Conservation (phyloP, 2,888 invertebrate genomes). For the Cataglyphis albicans region DNA sequence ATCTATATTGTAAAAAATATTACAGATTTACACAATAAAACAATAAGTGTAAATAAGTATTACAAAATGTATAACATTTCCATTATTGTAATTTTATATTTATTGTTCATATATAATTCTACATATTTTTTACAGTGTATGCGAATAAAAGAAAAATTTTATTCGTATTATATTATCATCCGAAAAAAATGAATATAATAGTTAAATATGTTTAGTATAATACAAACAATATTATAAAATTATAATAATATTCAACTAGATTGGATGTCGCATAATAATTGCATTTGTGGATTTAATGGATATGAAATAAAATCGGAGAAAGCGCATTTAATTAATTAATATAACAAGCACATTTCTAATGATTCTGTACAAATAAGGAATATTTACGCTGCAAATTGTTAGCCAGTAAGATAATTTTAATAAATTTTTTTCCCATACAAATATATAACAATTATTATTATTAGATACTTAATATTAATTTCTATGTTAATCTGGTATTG, state of each 20-base stretch:
- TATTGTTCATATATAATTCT: constrained; percentile 1
- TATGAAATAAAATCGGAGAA: constrained; percentile 4
- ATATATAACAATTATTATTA: neutral
- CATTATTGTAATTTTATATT: neutral
- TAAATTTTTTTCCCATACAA: neutral
- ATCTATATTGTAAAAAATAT: neutral
- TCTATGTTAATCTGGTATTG: too few relatives aligned
- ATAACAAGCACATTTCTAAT: neutral
- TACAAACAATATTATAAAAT: neutral
- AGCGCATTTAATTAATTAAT: neutral
- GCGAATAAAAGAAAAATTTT: neutral
- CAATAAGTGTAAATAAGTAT: neutral
- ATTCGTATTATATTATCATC: neutral
- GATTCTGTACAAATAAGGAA: neutral
- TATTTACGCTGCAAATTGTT: neutral
- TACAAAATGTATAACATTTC: neutral
- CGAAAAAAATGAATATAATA: neutral
- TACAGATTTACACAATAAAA: neutral
- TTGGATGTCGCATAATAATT: neutral
- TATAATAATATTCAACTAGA: neutral
- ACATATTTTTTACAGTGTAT: neutral
- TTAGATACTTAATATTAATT: neutral
- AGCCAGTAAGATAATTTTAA: constrained; percentile 1
- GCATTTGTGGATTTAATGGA: constrained; percentile 14
- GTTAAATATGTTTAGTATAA: neutral